Conservation (phyloP, 2,797 vertebrate species). For the Hippopotamyrus pictus region DNA sequence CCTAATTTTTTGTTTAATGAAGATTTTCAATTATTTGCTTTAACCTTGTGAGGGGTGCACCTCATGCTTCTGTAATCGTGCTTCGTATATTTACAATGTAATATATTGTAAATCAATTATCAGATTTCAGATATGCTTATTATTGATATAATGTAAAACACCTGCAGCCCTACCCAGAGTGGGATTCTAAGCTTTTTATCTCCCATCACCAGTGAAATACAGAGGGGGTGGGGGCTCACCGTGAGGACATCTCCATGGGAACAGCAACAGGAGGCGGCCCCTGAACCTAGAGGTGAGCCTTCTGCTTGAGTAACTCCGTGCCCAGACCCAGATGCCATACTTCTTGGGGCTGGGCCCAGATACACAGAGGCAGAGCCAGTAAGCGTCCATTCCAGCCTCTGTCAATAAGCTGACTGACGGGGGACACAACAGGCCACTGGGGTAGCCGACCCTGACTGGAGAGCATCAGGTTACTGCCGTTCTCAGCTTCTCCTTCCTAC, state of each 20-base stretch:
- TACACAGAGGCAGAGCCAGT: slow-evolving; percentile 24
- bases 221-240: neutral
- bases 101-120: neutral
- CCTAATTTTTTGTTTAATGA: neutral
- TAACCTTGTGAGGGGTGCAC: neutral
- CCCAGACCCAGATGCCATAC: slow-evolving; percentile 13
- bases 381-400: neutral
- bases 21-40: neutral
- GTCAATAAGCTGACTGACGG: neutral
- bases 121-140: neutral
- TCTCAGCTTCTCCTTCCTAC: neutral
- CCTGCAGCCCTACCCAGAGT: neutral
- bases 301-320: neutral
- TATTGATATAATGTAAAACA: neutral
- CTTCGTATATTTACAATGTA: neutral
- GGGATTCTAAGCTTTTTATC: neutral
- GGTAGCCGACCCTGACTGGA: neutral
- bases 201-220: neutral
- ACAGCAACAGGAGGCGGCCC: neutral
- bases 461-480: neutral
- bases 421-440: neutral
- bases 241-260: neutral
- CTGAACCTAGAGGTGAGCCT: neutral
- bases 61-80: neutral
- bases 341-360: slow-evolving; percentile 26